phyloP scores from a whole-genome alignment of 1,140 invertebrate genomes.

The Dufourea novaeangliae region DNA sequence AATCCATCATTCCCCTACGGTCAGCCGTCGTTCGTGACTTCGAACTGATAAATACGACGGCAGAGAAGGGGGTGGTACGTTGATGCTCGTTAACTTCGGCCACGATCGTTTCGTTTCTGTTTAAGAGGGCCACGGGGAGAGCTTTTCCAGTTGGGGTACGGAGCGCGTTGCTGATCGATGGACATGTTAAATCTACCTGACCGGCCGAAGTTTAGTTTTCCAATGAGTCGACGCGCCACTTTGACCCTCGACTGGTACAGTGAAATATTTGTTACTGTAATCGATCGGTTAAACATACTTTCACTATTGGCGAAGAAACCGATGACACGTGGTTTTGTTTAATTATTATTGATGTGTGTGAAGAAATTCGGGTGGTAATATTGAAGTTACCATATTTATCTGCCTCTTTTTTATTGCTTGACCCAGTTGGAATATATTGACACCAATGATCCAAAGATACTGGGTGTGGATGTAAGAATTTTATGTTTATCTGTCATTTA shows the following conservation, averaged over 20 bases:
- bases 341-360: not conserved
- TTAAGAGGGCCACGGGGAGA: not conserved
- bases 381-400: too few relatives aligned
- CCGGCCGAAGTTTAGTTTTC: not conserved
- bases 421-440: too few relatives aligned
- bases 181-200: constrained; percentile 19
- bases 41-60: constrained; percentile 52
- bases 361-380: too few relatives aligned
- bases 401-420: too few relatives aligned
- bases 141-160: too few relatives aligned
- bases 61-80: too few relatives aligned
- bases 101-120: constrained; percentile 48
- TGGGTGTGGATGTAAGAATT: too few relatives aligned
- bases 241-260: not conserved
- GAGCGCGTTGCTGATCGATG: constrained; percentile 16
- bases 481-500: too few relatives aligned
- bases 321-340: too few relatives aligned
- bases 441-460: too few relatives aligned
- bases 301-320: not conserved
- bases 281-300: not conserved
- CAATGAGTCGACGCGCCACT: not conserved
- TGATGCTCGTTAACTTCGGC: constrained; percentile 61
- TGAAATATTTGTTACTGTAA: not conserved
- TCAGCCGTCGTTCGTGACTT: constrained; percentile 55
- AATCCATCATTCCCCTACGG: constrained; percentile 61